Evolutionary conservation across 2,797 vertebrate species (phyloP), one percentile per base, ranked within the genome.

Genomic region (Sebastes taczanowskii): DNA sequence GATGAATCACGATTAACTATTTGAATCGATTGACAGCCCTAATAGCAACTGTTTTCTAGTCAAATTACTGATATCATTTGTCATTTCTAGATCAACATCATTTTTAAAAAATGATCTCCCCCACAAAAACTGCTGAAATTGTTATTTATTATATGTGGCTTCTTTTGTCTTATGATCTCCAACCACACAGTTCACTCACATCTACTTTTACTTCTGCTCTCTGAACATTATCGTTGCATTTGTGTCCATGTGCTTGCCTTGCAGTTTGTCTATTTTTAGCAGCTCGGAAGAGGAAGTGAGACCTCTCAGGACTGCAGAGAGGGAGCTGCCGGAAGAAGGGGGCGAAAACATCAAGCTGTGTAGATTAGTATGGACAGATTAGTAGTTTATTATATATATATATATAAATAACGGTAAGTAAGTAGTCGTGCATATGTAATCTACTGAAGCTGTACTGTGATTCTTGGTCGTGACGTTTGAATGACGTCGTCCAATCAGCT

Each of bases 401-500:
- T 30, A 30, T 0, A 9, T 32, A 9, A 11, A 34, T 11, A 11
- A 34, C 32, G 34, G 32, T 34, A 34, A 34, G 34, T 35, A 35
- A n/a, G 20, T 9, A 7, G 13, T 52, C 18, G 6, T 66, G 16
- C 7, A 11, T 38, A 2, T 20, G 3, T 7, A 4, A 4, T 14
- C 13, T 7, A 60, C 3, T 11, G 8, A 35, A 49, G 42, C 14
- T 49, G 16, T 49, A 49, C 22, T 67, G 32, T 4, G 61, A 4
- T 18, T 20, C 13, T 18, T 14, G 13, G n/a, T 35, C 6, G 32
- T 65, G 38, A 72, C 0, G 49, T 22, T 5, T 20, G 9, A 13
- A 25, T 7, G 52, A 60, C 46, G 8, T 5, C 1, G 56, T 59
- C 89, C 89, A 91, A 91, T 93, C 81, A 77, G 83, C 67, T 46